phyloP scores from a whole-genome alignment of 37 sponge, comb jelly and placozoan genomes.

The Bolinopsis microptera region DNA sequence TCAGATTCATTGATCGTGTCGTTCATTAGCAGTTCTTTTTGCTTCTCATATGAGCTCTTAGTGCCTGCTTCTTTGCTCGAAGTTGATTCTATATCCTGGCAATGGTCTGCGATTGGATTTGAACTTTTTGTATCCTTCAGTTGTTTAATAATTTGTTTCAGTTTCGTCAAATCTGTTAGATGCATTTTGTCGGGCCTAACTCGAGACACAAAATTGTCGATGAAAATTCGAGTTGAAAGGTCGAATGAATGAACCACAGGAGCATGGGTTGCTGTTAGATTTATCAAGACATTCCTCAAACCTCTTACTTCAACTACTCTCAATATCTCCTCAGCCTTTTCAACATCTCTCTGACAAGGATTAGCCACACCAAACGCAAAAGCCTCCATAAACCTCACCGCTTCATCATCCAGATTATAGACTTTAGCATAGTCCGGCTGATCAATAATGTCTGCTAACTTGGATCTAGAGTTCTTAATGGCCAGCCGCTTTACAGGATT shows the following conservation, averaged over 20 bases:
- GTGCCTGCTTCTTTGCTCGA: neutral
- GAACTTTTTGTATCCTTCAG: neutral
- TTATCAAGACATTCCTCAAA: neutral
- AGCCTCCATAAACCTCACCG: neutral
- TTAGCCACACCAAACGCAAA: slow-evolving; percentile 6
- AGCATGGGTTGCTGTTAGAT: neutral
- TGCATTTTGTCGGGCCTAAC: neutral
- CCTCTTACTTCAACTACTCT: neutral
- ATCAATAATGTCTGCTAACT: neutral
- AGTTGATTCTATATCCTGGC: neutral
- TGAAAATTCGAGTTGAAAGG: neutral
- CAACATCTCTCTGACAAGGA: neutral
- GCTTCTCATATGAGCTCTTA: too few relatives aligned
- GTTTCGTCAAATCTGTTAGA: neutral
- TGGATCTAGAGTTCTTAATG: neutral
- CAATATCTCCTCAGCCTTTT: neutral
- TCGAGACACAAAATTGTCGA: neutral
- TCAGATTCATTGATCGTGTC: neutral
- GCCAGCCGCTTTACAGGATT: neutral
- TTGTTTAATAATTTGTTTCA: neutral
- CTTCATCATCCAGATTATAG: neutral
- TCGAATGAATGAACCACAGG: neutral
- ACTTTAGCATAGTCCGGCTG: neutral
- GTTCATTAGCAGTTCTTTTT: neutral
- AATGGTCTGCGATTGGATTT: too few relatives aligned